phyloP scores from a whole-genome alignment of 2,888 invertebrate genomes.

The Drepanosiphum platanoidis region DNA sequence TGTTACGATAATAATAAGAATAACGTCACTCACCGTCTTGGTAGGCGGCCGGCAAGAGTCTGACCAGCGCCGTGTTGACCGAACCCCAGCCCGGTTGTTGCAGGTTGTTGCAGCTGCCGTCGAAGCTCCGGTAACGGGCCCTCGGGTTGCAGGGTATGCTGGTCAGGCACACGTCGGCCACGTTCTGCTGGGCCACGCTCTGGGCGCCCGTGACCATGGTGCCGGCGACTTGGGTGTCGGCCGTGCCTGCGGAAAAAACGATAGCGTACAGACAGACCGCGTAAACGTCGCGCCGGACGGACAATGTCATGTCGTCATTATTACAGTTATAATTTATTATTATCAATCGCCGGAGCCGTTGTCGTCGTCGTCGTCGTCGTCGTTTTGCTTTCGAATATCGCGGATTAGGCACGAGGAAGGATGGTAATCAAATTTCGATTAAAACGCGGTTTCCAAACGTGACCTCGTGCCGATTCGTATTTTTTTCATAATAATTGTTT shows the following conservation, averaged over 20 bases:
- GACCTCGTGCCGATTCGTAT: conserved; percentile 54
- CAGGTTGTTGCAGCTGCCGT: conserved; percentile 95
- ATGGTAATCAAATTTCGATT: conserved; percentile 35
- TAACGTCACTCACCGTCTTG: conserved; percentile 63
- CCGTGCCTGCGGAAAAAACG: conserved; percentile 34
- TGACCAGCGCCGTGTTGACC: conserved; percentile 73
- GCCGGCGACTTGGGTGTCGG: conserved; percentile 9
- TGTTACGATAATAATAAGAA: too few relatives aligned
- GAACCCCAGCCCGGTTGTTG: conserved; percentile 83
- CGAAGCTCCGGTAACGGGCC: conserved; percentile 77
- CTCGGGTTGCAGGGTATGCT: conserved; percentile 71
- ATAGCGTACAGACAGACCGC: background rate
- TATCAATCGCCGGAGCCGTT: too few relatives aligned
- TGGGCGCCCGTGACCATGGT: conserved; percentile 66
- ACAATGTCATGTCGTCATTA: background rate
- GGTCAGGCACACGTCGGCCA: conserved; percentile 65
- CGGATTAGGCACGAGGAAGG: conserved; percentile 35
- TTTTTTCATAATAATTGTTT: too few relatives aligned
- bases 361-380: background rate
- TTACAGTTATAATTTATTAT: too few relatives aligned
- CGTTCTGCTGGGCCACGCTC: conserved; percentile 63
- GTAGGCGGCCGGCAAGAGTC: conserved; percentile 64
- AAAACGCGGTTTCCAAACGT: conserved; percentile 6
- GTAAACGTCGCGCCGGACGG: background rate
- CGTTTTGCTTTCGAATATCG: background rate